Percentiles rank a stretch among this genome's conserved stretches.
phyloP scores from a whole-genome alignment of 1,140 invertebrate species.

The Apocrypta bakeri region DNA sequence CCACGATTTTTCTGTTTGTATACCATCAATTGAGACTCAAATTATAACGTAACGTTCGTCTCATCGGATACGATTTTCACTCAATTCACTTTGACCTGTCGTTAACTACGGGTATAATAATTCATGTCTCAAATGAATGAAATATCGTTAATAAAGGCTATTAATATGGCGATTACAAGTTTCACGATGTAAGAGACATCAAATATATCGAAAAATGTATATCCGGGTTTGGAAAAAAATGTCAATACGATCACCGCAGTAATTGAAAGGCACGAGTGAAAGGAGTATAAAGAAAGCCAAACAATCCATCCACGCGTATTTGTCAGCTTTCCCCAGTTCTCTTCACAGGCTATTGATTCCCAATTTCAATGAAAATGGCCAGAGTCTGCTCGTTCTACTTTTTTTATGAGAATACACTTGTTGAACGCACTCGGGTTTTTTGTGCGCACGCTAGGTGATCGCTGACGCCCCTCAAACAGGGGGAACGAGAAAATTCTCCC shows the following conservation, averaged over 20 bases:
- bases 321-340: slow-evolving; percentile 37
- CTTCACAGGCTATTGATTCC: slow-evolving; percentile 72
- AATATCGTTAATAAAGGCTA: no score
- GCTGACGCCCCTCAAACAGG: slow-evolving; percentile 47
- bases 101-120: neutral
- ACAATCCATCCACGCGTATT: slow-evolving; percentile 51
- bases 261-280: neutral
- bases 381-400: slow-evolving; percentile 57
- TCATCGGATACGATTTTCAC: neutral
- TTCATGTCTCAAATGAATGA: no score
- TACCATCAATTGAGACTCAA: neutral
- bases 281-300: slow-evolving; percentile 26
- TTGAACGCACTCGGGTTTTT: slow-evolving; percentile 67
- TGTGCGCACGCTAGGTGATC: slow-evolving; percentile 49
- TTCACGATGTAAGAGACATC: no score
- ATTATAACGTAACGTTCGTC: neutral
- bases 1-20: slow-evolving; percentile 2
- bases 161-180: no score
- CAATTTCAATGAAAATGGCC: slow-evolving; percentile 71
- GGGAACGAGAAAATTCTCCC: slow-evolving; percentile 57
- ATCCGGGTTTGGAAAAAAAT: neutral
- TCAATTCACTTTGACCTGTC: neutral
- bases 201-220: neutral
- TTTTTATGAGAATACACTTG: slow-evolving; percentile 72
- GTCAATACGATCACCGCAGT: neutral